Evolutionary conservation across 2,797 vertebrate genomes (phyloP), one percentile per base, ranked within the genome.

Genomic region (Enteromius viviparus): DNA sequence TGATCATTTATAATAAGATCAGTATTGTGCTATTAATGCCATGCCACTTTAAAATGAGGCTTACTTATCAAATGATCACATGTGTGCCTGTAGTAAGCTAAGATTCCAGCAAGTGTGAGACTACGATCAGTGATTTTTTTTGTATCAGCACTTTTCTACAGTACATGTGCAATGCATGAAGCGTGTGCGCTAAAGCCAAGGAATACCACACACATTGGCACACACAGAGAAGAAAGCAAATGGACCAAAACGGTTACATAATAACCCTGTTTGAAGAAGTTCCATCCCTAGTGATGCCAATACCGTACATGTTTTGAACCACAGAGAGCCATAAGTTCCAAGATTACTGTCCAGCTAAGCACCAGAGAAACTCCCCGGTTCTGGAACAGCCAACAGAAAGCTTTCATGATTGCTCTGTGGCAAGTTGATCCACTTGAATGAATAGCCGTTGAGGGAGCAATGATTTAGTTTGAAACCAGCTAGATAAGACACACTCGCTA

Each of bases 361-460:
- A 65, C 74, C 69, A 81, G 53, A 83, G 51, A 86, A 78, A 69
- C 69, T 72, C 29, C 66, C 14, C 37, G 23, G 5, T 34, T 26
- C 19, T 80, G 49, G 47, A 84, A 82, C 40, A 64, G 58, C 29
- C 45, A 72, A 60, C 45, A 45, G 62, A 78, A 78, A 21, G 70
- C 40, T 62, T 84, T 84, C 66, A 82, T 66, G 60, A 42, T 80
- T 62, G 77, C 86, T 32, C 81, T 65, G 80, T 21, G 64, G 69
- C 65, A 76, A 76, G 58, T 47, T 78, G 58, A 82, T 87, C 85
- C 83, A 78, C 32, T 82, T 69, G 32, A 75, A 85, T 74, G 53
- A 86, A 87, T 84, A 53, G 71, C 60, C 76, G 77, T 80, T 85
- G 42, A 80, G 87, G 82, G 87, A 78, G 53, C 68, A 84, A 82